Conservation (phyloP, 2,888 invertebrate genomes). For the Chrysolina haemoptera region DNA sequence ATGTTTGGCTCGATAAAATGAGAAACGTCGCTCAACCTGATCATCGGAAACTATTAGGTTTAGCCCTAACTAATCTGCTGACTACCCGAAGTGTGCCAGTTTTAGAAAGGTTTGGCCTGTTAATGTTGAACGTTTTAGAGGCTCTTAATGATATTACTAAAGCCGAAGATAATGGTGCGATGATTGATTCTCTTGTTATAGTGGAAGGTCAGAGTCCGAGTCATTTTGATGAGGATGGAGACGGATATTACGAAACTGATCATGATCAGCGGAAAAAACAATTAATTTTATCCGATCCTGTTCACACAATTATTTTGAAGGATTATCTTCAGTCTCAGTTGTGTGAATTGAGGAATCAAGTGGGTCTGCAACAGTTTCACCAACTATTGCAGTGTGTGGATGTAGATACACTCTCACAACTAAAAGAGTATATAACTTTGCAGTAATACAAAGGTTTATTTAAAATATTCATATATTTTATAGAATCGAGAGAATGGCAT, state of each 20-base stretch:
- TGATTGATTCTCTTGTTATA: slow-evolving; percentile 65
- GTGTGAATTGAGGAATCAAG: slow-evolving; percentile 78
- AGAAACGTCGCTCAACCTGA: slow-evolving; percentile 84
- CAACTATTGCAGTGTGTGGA: slow-evolving; percentile 82
- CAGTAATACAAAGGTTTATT: slow-evolving; percentile 9
- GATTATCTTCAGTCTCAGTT: slow-evolving; percentile 82
- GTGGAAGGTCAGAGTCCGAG: slow-evolving; percentile 65
- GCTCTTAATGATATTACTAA: slow-evolving; percentile 86
- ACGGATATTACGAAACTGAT: slow-evolving; percentile 74
- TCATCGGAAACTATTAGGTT: slow-evolving; percentile 82
- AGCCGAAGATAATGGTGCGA: slow-evolving; percentile 75
- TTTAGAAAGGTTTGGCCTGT: slow-evolving; percentile 80
- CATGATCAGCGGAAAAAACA: slow-evolving; percentile 83
- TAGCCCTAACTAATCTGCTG: slow-evolving; percentile 79
- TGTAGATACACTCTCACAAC: slow-evolving; percentile 76
- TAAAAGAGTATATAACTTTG: slow-evolving; percentile 72
- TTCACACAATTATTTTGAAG: slow-evolving; percentile 83
- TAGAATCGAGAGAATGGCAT: not conserved
- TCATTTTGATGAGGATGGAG: slow-evolving; percentile 74
- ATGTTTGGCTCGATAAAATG: slow-evolving; percentile 87
- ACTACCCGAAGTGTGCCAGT: slow-evolving; percentile 80
- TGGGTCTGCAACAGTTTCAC: slow-evolving; percentile 85
- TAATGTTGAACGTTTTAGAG: slow-evolving; percentile 83
- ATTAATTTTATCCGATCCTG: slow-evolving; percentile 82
- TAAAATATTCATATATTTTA: slow-evolving; percentile 17